A percentile compares a stretch with the other conserved stretches of the same genome.
Conservation (phyloP, 1,140 invertebrate species). For the Goniozus legneri region DNA sequence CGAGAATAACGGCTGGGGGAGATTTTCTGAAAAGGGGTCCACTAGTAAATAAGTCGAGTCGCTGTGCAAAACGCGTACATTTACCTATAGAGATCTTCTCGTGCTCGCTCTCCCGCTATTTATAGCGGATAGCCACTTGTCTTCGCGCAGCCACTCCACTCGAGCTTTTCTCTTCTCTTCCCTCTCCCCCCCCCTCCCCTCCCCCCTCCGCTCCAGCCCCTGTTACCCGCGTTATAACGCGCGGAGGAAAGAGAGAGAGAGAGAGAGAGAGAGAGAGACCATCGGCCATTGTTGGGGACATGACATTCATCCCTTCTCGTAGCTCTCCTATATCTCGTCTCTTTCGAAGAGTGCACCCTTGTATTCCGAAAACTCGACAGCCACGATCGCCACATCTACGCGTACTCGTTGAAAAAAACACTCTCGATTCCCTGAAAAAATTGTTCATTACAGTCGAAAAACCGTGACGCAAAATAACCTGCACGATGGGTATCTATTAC, state of each 20-base stretch:
- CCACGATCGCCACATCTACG: conserved; percentile 23
- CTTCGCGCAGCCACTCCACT: conserved; percentile 30
- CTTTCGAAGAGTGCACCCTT: conserved; percentile 28
- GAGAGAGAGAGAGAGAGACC: conserved; percentile 21
- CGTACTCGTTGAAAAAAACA: not conserved
- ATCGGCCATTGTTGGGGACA: conserved; percentile 37
- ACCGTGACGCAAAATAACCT: too few species aligned
- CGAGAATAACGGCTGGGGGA: conserved; percentile 9
- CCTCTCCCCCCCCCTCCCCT: not conserved
- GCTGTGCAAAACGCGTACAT: conserved; percentile 22
- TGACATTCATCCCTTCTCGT: conserved; percentile 39
- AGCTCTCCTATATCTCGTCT: too few species aligned
- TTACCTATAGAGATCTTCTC: conserved; percentile 16
- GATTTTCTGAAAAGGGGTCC: conserved; percentile 28
- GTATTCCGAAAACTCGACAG: too few species aligned
- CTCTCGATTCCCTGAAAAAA: not conserved
- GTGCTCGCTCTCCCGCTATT: conserved; percentile 27
- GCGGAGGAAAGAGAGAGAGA: conserved; percentile 9
- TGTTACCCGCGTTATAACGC: too few species aligned
- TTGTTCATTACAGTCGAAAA: too few species aligned
- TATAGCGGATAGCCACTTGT: conserved; percentile 35
- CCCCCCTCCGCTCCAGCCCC: too few species aligned
- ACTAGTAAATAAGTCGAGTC: conserved; percentile 33
- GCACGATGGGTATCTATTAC: not conserved
- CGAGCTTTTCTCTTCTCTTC: conserved; percentile 8